A percentile compares a stretch with the other conserved stretches of the same genome.
These are phyloP conservation scores for Neodiprion virginianus DNA, from an alignment of 1,140 invertebrate species.

Conservation along the genomic window DNA sequence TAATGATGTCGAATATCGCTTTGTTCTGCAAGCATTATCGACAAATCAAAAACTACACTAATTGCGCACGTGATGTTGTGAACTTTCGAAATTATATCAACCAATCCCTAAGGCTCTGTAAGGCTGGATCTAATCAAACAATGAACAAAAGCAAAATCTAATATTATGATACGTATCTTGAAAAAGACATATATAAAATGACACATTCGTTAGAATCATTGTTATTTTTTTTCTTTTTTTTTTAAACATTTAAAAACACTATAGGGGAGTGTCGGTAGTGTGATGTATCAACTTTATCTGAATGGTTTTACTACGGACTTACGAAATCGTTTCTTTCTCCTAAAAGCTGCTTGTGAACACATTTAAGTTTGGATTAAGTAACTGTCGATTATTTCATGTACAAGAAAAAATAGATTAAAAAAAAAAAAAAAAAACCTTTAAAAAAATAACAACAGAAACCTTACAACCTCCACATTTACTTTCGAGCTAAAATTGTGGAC, in stretches of 20 bases:
- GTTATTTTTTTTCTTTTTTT: not conserved
- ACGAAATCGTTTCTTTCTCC: constrained; percentile 62
- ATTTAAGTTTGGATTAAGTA: constrained; percentile 32
- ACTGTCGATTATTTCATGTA: not conserved
- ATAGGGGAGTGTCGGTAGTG: constrained; percentile 8
- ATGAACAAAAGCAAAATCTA: too few relatives aligned
- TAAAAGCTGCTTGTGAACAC: constrained; percentile 60
- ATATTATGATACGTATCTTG: too few relatives aligned
- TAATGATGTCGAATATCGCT: too few relatives aligned
- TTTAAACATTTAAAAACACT: not conserved
- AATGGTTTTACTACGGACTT: constrained; percentile 51
- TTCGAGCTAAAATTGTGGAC: too few relatives aligned
- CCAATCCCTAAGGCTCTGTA: too few relatives aligned
- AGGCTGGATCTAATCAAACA: too few relatives aligned
- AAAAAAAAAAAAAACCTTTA: not conserved
- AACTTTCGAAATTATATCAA: too few relatives aligned
- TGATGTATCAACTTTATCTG: constrained; percentile 44
- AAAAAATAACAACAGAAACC: too few relatives aligned
- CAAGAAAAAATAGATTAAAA: not conserved
- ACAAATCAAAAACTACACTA: too few relatives aligned
- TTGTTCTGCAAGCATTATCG: too few relatives aligned
- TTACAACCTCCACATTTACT: too few relatives aligned
- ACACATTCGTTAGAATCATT: not conserved
- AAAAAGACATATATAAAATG: not conserved
- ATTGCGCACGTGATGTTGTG: too few relatives aligned